These are phyloP conservation scores for Xanthia togata DNA, from an alignment of 2,888 invertebrate genomes.

Conservation along the genomic window DNA sequence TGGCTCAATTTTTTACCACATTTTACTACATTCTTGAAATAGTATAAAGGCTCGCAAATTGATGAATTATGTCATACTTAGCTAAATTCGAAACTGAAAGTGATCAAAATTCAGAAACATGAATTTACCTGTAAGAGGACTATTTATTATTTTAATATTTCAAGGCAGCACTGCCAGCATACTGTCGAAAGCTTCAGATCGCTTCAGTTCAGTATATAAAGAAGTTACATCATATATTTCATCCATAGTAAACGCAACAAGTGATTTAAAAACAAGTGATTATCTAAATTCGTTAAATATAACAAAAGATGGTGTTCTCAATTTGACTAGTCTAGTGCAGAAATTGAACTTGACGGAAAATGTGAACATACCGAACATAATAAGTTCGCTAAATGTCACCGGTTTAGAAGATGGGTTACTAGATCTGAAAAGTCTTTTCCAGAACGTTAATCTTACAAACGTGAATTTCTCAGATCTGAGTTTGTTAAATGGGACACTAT, in stretches of 20 bases:
- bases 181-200: no score
- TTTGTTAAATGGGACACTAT: background rate
- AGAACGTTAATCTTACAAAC: background rate
- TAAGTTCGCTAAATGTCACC: constrained; percentile 1
- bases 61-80: background rate
- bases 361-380: background rate
- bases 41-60: background rate
- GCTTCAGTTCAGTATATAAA: background rate
- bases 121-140: constrained; percentile 2
- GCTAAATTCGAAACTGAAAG: background rate
- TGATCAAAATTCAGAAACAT: constrained; percentile 17
- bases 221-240: background rate
- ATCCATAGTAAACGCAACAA: background rate
- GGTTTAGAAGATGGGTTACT: background rate
- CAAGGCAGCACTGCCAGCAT: background rate
- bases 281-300: background rate
- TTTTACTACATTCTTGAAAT: background rate
- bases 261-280: background rate
- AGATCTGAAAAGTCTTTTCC: constrained; percentile 1
- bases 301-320: constrained; percentile 1
- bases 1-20: background rate
- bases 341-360: background rate
- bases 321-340: background rate
- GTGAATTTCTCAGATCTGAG: constrained; percentile 12
- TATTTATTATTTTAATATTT: constrained; percentile 19